Percentiles rank a stretch among this genome's conserved stretches.
Evolutionary conservation across 1,140 invertebrate genomes (phyloP).

Genomic region (Apis dorsata): DNA sequence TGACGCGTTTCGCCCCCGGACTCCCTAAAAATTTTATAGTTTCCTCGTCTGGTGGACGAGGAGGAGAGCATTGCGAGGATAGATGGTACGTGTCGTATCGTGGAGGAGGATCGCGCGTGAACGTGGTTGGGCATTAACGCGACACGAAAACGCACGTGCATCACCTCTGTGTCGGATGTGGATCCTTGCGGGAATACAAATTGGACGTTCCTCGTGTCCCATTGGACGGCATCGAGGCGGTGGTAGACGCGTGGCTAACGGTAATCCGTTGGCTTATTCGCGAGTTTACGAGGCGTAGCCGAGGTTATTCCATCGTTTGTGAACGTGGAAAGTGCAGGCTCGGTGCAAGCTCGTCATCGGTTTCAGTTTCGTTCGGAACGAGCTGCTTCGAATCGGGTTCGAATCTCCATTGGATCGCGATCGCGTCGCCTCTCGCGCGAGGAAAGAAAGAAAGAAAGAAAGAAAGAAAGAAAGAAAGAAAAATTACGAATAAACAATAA

Average conservation of each 20-base stretch:
- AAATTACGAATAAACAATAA: too few relatives aligned
- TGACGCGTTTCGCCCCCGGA: neutral
- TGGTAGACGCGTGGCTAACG: constrained; percentile 43
- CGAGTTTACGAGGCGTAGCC: constrained; percentile 24
- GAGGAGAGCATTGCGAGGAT: neutral
- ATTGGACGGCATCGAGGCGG: constrained; percentile 19
- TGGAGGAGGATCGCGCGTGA: constrained; percentile 44
- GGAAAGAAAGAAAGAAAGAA: too few relatives aligned
- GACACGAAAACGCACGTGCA: constrained; percentile 38
- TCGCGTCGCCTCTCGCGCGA: too few relatives aligned
- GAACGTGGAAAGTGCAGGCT: constrained; percentile 49
- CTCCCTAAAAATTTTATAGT: constrained; percentile 37
- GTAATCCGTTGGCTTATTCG: constrained; percentile 39
- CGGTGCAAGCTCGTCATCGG: constrained; percentile 6
- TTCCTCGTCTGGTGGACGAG: constrained; percentile 8
- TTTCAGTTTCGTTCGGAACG: constrained; percentile 57
- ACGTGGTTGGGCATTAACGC: constrained; percentile 35
- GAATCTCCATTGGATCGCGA: neutral
- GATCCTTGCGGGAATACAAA: constrained; percentile 47
- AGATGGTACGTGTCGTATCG: constrained; percentile 44
- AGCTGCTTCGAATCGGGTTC: too few relatives aligned
- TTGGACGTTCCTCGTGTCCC: constrained; percentile 25
- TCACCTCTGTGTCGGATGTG: constrained; percentile 20
- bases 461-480: too few relatives aligned
- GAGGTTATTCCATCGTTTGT: constrained; percentile 23